Percentiles rank a stretch among this genome's conserved stretches.
phyloP scores from a whole-genome alignment of 1,140 invertebrate species.

The Drosophila tristis region DNA sequence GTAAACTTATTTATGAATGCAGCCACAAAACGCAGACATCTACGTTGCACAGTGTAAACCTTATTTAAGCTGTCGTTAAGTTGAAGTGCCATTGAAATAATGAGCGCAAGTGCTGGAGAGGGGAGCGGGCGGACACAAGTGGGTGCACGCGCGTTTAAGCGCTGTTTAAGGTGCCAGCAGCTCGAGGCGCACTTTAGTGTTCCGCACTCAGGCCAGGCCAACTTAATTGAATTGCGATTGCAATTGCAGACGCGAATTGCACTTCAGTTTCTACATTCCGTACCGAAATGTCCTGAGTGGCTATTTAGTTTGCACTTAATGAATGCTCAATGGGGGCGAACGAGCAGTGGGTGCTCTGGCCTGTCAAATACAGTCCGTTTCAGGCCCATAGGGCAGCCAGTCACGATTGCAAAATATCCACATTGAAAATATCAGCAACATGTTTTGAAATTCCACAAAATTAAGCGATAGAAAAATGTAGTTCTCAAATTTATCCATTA shows the following conservation, averaged over 20 bases:
- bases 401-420: too few species aligned
- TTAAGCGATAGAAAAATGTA: background rate
- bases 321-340: slow-evolving; percentile 1
- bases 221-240: slow-evolving; percentile 54
- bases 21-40: background rate
- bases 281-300: slow-evolving; percentile 34
- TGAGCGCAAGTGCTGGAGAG: slow-evolving; percentile 4
- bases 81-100: slow-evolving; percentile 59
- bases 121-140: background rate
- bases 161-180: slow-evolving; percentile 2
- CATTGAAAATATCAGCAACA: too few species aligned
- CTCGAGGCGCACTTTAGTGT: slow-evolving; percentile 8
- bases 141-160: slow-evolving; percentile 1
- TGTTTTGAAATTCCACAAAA: background rate
- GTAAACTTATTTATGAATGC: background rate
- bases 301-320: slow-evolving; percentile 33
- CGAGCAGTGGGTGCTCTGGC: background rate
- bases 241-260: slow-evolving; percentile 22
- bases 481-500: background rate
- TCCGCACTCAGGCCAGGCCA: background rate
- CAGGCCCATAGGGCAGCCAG: background rate
- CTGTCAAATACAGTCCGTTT: background rate
- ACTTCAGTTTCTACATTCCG: slow-evolving; percentile 11
- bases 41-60: slow-evolving; percentile 18
- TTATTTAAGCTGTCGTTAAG: slow-evolving; percentile 56